Percentiles rank a stretch among this genome's conserved stretches.
phyloP scores from a whole-genome alignment of 1,140 invertebrate species.

The Drosophila malerkotliana region DNA sequence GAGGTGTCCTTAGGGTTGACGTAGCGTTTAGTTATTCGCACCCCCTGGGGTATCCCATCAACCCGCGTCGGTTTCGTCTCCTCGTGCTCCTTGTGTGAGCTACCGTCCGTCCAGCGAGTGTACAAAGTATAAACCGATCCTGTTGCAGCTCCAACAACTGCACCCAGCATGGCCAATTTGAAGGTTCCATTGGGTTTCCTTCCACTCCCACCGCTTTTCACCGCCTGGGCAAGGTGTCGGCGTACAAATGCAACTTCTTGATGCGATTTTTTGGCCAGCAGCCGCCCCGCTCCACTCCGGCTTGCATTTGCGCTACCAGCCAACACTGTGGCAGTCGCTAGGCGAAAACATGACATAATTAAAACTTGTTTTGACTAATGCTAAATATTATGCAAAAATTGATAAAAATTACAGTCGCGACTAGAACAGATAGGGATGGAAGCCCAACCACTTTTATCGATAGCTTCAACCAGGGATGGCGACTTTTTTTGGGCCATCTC shows the following conservation, averaged over 20 bases:
- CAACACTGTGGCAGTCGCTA: slow-evolving; percentile 31
- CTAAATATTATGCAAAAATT: slow-evolving; percentile 69
- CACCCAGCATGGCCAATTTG: slow-evolving; percentile 85
- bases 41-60: slow-evolving; percentile 84
- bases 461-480: slow-evolving; percentile 9
- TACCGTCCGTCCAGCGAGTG: slow-evolving; percentile 55
- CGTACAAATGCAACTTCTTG: slow-evolving; percentile 23
- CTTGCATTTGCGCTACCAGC: neutral
- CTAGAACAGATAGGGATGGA: slow-evolving; percentile 18
- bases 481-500: neutral
- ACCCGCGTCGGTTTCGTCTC: slow-evolving; percentile 83
- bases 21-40: slow-evolving; percentile 86
- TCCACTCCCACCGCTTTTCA: slow-evolving; percentile 3
- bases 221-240: slow-evolving; percentile 47
- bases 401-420: slow-evolving; percentile 24
- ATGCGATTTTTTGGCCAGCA: slow-evolving; percentile 18
- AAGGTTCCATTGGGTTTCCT: slow-evolving; percentile 72
- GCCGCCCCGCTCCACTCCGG: slow-evolving; percentile 14
- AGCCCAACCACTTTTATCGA: neutral
- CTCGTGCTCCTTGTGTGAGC: slow-evolving; percentile 75
- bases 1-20: slow-evolving; percentile 88
- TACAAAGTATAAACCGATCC: slow-evolving; percentile 78
- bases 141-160: slow-evolving; percentile 84
- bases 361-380: slow-evolving; percentile 20
- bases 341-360: slow-evolving; percentile 59